These are phyloP conservation scores for Scyliorhinus canicula DNA, from an alignment of 2,797 vertebrate species.

Conservation along the genomic window DNA sequence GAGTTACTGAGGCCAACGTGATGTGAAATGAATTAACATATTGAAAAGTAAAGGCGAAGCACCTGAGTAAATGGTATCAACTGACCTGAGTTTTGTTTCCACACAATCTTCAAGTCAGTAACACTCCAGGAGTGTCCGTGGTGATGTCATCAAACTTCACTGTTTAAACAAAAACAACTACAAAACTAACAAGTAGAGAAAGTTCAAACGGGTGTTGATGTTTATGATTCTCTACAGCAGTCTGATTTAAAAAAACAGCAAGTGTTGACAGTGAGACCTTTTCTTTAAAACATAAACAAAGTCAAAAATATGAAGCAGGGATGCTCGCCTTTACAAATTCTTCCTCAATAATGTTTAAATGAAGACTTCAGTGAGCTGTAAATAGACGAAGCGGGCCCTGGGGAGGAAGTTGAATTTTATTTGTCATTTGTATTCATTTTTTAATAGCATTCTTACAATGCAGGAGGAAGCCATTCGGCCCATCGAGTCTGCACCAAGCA, in stretches of 20 bases:
- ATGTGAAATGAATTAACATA: conserved; percentile 19
- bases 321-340: conserved; percentile 33
- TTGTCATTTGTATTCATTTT: background rate
- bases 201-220: background rate
- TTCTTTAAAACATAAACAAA: conserved; percentile 22
- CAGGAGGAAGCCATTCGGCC: too few relatives aligned
- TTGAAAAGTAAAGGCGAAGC: background rate
- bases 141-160: background rate
- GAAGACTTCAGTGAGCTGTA: conserved; percentile 5
- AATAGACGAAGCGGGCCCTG: background rate
- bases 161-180: background rate
- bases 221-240: background rate
- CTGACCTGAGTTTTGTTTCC: background rate
- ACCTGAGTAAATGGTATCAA: background rate
- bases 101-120: background rate
- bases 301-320: background rate
- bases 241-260: background rate
- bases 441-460: too few relatives aligned
- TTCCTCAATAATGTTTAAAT: conserved; percentile 27
- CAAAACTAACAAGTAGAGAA: background rate
- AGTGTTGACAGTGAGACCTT: background rate
- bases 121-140: background rate
- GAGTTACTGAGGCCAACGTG: background rate
- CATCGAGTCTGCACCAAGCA: too few relatives aligned
- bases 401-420: background rate